A percentile compares a stretch with the other conserved stretches of the same genome.
phyloP scores from a whole-genome alignment of 2,888 invertebrate species.

The Xanthia togata region DNA sequence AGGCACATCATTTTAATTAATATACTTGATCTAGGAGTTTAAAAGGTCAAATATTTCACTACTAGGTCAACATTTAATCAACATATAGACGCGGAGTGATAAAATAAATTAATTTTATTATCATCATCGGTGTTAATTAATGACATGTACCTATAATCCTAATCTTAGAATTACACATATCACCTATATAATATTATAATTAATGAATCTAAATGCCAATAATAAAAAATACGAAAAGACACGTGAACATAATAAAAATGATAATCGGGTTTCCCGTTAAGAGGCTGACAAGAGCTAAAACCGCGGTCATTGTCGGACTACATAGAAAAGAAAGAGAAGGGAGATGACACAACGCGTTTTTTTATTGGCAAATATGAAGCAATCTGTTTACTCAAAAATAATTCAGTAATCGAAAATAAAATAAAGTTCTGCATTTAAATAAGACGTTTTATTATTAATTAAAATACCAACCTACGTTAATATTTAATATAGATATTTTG shows the following conservation, averaged over 20 bases:
- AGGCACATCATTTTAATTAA: conserved; percentile 27
- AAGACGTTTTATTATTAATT: too few species aligned
- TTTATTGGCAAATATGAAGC: too few species aligned
- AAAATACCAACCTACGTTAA: too few species aligned
- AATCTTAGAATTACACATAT: conserved; percentile 35
- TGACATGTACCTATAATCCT: too few species aligned
- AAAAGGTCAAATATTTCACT: conserved; percentile 24
- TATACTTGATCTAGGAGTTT: conserved; percentile 12
- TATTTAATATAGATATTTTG: too few species aligned
- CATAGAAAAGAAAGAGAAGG: too few species aligned
- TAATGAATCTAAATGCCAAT: background rate
- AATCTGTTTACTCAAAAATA: too few species aligned
- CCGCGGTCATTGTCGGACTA: too few species aligned
- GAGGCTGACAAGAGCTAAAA: too few species aligned
- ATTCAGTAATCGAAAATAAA: too few species aligned
- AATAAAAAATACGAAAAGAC: background rate
- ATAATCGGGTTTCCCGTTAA: background rate
- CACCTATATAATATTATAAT: conserved; percentile 21
- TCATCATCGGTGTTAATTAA: conserved; percentile 14
- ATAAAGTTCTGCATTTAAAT: too few species aligned
- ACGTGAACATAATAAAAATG: background rate
- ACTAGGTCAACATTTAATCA: conserved; percentile 14
- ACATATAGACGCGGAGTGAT: conserved; percentile 10
- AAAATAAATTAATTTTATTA: conserved; percentile 41
- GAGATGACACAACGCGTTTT: too few species aligned